These are phyloP conservation scores for Phylloscopus collybita DNA, from an alignment of 2,797 vertebrate species.

Conservation along the genomic window DNA sequence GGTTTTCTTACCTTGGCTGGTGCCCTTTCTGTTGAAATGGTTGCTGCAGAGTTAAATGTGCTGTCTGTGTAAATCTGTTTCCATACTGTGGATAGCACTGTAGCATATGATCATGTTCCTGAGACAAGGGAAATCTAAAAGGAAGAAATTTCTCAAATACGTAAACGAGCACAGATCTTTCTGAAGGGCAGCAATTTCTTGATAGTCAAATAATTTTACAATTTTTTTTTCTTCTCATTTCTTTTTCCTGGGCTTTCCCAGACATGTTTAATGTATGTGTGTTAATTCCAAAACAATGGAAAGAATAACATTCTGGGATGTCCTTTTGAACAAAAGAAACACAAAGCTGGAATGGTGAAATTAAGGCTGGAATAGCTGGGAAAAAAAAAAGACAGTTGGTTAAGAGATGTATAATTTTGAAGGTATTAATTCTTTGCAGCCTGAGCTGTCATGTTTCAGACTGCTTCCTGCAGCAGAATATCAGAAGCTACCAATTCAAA, in stretches of 20 bases:
- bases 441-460: neutral
- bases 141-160: neutral
- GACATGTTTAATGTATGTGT: neutral
- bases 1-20: neutral
- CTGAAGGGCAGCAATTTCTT: neutral
- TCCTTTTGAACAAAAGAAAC: slow-evolving; percentile 49
- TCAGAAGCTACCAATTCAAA: neutral
- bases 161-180: slow-evolving; percentile 14
- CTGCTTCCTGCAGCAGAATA: neutral
- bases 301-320: slow-evolving; percentile 53
- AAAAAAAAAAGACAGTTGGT: neutral
- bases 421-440: neutral
- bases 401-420: neutral
- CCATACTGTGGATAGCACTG: neutral
- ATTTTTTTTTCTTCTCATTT: neutral
- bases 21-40: neutral
- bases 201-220: slow-evolving; percentile 29
- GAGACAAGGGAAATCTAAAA: neutral
- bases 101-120: neutral
- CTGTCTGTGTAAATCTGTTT: neutral
- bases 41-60: neutral
- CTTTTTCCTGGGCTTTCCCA: slow-evolving; percentile 12
- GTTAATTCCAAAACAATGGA: slow-evolving; percentile 46
- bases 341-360: slow-evolving; percentile 18
- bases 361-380: neutral